Evolutionary conservation across 2,113 vertebrate genomes (phyloP), one percentile per base, ranked within the genome.

Genomic region (Myiozetetes cayanensis): DNA sequence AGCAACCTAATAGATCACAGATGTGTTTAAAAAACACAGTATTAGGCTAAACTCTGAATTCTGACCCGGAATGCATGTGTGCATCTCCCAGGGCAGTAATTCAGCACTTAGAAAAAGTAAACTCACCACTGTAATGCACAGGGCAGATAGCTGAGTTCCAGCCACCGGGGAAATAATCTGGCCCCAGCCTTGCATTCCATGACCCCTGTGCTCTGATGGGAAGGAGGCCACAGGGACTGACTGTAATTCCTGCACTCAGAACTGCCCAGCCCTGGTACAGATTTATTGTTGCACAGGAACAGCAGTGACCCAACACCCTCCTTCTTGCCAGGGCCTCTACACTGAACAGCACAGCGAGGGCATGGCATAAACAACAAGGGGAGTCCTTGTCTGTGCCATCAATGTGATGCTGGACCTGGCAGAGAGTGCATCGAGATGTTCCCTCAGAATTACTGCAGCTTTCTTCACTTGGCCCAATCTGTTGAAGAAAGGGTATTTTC

Each of bases 11-110:
- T 56, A 90, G 77, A 91, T 70, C 46, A 76, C 95, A 95, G 90
- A 96, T 96, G 94, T 91, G 81, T 83, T 96, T 87, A 61, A 83
- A 95, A 92, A 93, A 55, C 71, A 91, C 41, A 70, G 9, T 82
- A 85, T 80, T 71, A 67, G 73, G 50, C 71, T 90, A 61, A 90
- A 85, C 49, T 84, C 87, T 84, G 94, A 78, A 87, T 82, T 80
- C 79, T 67, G 46, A 46, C 71, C 83, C 6, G 2, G 82, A 95
- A 88, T 0, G 9, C 78, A 55, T 71, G 61, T 65, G 47, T 78
- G 68, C 41, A 75, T 95, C 83, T 95, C 95, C 90, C 93, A 94
- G 85, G 56, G 31, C 61, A 90, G 77, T 75, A 91, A 95, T 94
- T 96, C 74, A 68, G 83, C 59, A 24, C n/a, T 95, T 71, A 94